phyloP scores from a whole-genome alignment of 2,113 vertebrate species.

The Ochotona princeps region DNA sequence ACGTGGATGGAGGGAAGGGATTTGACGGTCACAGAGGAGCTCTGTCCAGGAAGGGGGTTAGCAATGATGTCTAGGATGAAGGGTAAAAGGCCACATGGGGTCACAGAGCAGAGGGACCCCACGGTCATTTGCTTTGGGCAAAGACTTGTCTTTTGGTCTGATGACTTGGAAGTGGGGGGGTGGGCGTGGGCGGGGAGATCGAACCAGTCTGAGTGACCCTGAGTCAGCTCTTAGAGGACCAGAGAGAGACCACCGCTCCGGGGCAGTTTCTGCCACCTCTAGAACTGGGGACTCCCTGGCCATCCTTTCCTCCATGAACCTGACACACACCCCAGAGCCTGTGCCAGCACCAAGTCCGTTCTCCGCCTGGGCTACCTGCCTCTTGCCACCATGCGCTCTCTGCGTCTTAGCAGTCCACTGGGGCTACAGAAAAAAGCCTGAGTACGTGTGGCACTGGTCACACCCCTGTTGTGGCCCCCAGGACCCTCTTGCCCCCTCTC shows the following conservation, averaged over 20 bases:
- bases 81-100: not conserved
- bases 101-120: not conserved
- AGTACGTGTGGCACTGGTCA: not conserved
- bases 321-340: not conserved
- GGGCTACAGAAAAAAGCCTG: not conserved
- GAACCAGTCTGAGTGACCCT: not conserved
- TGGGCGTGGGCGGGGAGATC: not conserved
- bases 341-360: not conserved
- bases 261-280: not conserved
- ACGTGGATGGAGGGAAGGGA: not conserved
- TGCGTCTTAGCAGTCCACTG: not conserved
- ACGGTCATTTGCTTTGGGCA: too few relatives aligned
- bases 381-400: accelerated
- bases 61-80: too few relatives aligned
- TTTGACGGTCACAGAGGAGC: not conserved
- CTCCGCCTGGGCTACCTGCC: accelerated
- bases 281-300: not conserved
- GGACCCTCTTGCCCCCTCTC: not conserved
- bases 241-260: too few relatives aligned
- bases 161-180: not conserved
- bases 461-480: accelerated
- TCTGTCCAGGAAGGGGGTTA: not conserved
- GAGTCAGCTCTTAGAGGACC: too few relatives aligned
- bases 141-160: too few relatives aligned
- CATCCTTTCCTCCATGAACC: too few relatives aligned